Conservation (phyloP, 2,113 vertebrate genomes). For the Corythoichthys intestinalis region DNA sequence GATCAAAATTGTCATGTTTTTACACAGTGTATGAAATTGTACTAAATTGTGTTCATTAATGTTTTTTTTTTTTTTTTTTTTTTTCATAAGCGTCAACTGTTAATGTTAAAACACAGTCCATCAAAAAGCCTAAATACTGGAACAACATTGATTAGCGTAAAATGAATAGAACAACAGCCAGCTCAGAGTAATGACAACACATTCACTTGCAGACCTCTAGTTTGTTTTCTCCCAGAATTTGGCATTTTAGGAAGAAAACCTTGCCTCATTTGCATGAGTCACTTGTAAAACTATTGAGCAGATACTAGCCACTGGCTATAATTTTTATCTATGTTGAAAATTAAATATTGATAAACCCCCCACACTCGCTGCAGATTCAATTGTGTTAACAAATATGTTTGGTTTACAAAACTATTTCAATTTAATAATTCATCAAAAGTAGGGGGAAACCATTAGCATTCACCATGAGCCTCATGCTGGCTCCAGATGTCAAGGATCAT, state of each 20-base stretch:
- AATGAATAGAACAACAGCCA: conserved; percentile 35
- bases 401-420: conserved; percentile 70
- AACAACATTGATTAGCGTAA: conserved; percentile 20
- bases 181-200: conserved; percentile 35
- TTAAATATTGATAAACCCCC: conserved; percentile 72
- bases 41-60: background rate
- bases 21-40: background rate
- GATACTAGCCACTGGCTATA: conserved; percentile 56
- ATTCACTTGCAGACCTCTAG: conserved; percentile 1
- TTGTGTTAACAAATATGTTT: conserved; percentile 76
- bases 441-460: conserved; percentile 63
- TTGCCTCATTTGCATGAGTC: conserved; percentile 10
- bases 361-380: conserved; percentile 65
- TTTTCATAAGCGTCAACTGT: too few relatives aligned
- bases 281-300: conserved; percentile 44
- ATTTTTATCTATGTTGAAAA: conserved; percentile 64
- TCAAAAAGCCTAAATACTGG: conserved; percentile 45
- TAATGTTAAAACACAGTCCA: conserved; percentile 38
- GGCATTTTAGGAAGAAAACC: background rate
- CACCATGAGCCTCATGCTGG: conserved; percentile 37
- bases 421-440: conserved; percentile 71
- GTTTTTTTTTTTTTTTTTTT: too few relatives aligned
- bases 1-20: background rate
- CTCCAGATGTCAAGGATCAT: conserved; percentile 64
- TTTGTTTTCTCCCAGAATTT: conserved; percentile 8